These are phyloP conservation scores for Pangasius sanitwongsei DNA, from an alignment of 2,797 vertebrate species.

Conservation along the genomic window DNA sequence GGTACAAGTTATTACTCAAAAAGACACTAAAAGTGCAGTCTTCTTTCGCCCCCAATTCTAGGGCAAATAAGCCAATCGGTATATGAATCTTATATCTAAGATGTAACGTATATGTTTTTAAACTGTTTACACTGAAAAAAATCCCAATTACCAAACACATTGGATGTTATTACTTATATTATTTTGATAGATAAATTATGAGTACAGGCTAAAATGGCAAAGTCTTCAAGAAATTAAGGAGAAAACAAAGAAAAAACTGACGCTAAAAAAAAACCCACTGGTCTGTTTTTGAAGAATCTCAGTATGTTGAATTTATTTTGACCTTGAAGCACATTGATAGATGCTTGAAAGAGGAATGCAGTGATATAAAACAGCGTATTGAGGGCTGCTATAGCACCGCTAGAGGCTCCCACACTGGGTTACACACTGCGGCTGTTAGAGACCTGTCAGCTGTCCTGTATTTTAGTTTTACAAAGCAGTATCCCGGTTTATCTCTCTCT, in stretches of 20 bases:
- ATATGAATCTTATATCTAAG: background rate
- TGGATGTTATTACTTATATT: background rate
- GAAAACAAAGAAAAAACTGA: background rate
- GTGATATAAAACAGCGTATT: background rate
- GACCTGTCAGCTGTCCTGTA: background rate
- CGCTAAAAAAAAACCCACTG: background rate
- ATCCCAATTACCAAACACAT: background rate
- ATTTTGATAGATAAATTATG: too few relatives aligned
- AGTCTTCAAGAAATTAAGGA: background rate
- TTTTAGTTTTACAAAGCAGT: background rate
- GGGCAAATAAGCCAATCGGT: background rate
- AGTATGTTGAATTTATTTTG: background rate
- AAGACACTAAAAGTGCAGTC: background rate
- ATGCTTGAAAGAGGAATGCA: background rate
- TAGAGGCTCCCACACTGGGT: slow-evolving; percentile 38
- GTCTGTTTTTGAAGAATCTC: background rate
- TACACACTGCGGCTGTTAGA: background rate
- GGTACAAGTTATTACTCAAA: background rate
- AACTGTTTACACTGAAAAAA: background rate
- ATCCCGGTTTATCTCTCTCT: background rate
- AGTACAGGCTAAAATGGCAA: background rate
- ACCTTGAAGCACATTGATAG: background rate
- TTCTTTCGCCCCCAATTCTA: too few relatives aligned
- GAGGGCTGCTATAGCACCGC: slow-evolving; percentile 2
- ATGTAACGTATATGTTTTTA: background rate